A percentile compares a stretch with the other conserved stretches of the same genome.
These are phyloP conservation scores for Phthorimaea operculella DNA, from an alignment of 1,140 invertebrate genomes.

Conservation along the genomic window DNA sequence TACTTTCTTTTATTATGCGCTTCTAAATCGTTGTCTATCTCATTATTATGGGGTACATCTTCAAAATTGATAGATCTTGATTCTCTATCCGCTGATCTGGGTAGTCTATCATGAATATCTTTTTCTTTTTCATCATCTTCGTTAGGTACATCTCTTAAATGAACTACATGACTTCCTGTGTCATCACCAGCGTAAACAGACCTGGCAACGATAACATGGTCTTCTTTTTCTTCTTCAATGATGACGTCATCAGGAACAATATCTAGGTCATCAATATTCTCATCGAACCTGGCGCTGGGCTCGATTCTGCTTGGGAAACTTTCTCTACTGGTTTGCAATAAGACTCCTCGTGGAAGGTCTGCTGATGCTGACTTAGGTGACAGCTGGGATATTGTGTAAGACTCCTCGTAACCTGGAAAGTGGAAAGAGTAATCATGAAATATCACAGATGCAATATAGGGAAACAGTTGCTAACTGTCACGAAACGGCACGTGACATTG, in stretches of 20 bases:
- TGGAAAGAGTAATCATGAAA: slow-evolving; percentile 8
- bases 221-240: slow-evolving; percentile 28
- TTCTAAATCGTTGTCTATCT: slow-evolving; percentile 60
- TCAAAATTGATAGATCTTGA: slow-evolving; percentile 55
- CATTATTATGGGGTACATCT: slow-evolving; percentile 55
- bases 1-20: slow-evolving; percentile 59
- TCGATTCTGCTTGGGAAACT: slow-evolving; percentile 56
- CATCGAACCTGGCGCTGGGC: slow-evolving; percentile 49
- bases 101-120: slow-evolving; percentile 42
- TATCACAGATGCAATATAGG: no score
- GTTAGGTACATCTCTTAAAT: slow-evolving; percentile 41
- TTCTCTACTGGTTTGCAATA: slow-evolving; percentile 48
- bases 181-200: slow-evolving; percentile 30
- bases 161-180: background rate
- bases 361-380: slow-evolving; percentile 66
- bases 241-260: slow-evolving; percentile 36
- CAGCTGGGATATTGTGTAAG: slow-evolving; percentile 69
- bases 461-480: no score
- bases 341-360: slow-evolving; percentile 23
- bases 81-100: slow-evolving; percentile 52
- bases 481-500: no score
- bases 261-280: slow-evolving; percentile 44
- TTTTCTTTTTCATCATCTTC: slow-evolving; percentile 27
- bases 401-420: slow-evolving; percentile 64
- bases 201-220: slow-evolving; percentile 44